Evolutionary conservation across 2,113 vertebrate species (phyloP).

Genomic region (Syngnathoides biaculeatus): DNA sequence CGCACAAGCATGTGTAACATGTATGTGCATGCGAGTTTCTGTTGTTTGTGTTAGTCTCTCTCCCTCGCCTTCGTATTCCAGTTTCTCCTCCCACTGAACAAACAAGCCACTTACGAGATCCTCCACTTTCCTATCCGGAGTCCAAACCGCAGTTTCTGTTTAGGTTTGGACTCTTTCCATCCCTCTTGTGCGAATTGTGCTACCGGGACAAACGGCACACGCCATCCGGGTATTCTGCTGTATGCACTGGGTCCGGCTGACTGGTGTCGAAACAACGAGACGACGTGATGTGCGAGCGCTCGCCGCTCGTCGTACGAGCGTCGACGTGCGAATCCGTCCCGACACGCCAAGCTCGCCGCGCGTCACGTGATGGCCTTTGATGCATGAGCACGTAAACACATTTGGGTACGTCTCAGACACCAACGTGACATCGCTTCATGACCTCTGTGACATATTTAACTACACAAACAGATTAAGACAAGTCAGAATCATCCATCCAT

Average conservation of each 20-base stretch:
- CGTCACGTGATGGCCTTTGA: not conserved
- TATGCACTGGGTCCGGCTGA: not conserved
- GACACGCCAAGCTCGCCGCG: not conserved
- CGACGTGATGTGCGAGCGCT: too few species aligned
- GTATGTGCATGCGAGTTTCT: too few species aligned
- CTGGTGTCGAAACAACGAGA: not conserved
- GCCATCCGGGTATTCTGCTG: not conserved
- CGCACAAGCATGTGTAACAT: too few species aligned
- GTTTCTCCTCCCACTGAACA: slow-evolving; percentile 1
- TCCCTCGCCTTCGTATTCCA: not conserved
- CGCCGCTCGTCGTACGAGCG: not conserved
- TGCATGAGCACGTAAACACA: not conserved
- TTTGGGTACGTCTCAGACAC: too few species aligned
- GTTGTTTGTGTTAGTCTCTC: not conserved
- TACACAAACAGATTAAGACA: too few species aligned
- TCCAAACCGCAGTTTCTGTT: slow-evolving; percentile 6
- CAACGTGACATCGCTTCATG: too few species aligned
- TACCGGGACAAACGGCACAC: not conserved
- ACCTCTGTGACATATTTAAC: too few species aligned
- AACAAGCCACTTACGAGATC: not conserved
- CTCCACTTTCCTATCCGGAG: not conserved
- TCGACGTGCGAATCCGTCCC: not conserved
- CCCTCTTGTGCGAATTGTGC: not conserved
- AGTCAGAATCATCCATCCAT: too few species aligned
- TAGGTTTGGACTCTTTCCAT: not conserved